Evolutionary conservation across 2,797 vertebrate genomes (phyloP).

Genomic region (Bradypus variegatus): DNA sequence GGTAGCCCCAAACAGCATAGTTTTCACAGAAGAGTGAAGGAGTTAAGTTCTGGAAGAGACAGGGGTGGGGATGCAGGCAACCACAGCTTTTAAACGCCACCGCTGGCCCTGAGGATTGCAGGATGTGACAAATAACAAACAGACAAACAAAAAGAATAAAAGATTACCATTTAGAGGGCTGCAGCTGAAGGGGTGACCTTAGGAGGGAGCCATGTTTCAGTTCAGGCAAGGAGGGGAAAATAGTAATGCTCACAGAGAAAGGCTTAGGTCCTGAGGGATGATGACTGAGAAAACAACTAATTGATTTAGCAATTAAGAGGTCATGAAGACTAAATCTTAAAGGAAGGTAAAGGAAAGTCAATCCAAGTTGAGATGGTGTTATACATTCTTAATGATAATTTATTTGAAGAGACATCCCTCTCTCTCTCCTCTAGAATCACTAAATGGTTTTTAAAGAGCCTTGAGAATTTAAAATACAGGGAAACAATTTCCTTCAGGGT

Average conservation of each 20-base stretch:
- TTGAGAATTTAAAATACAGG: conserved; percentile 40
- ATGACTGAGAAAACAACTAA: not conserved
- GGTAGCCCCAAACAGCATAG: not conserved
- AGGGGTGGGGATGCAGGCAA: fast-evolving
- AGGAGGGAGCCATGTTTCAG: not conserved
- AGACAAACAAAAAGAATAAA: not conserved
- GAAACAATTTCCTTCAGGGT: not conserved
- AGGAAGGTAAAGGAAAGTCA: conserved; percentile 29
- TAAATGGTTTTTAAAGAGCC: conserved; percentile 35
- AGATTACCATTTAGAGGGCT: not conserved
- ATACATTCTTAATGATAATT: conserved; percentile 41
- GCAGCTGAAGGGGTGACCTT: not conserved
- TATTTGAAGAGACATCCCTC: conserved; percentile 10
- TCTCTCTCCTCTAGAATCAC: not conserved
- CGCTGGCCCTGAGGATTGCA: too few species aligned
- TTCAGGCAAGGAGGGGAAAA: not conserved
- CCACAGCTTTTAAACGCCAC: not conserved
- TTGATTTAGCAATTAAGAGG: conserved; percentile 26
- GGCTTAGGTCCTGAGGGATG: not conserved
- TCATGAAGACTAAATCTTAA: conserved; percentile 33
- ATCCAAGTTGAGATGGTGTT: conserved; percentile 32
- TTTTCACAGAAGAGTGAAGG: not conserved
- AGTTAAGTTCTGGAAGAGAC: not conserved
- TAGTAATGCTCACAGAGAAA: not conserved
- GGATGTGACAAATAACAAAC: not conserved